phyloP scores from a whole-genome alignment of 2,797 vertebrate species.

The Sebastes kiyomatsui region DNA sequence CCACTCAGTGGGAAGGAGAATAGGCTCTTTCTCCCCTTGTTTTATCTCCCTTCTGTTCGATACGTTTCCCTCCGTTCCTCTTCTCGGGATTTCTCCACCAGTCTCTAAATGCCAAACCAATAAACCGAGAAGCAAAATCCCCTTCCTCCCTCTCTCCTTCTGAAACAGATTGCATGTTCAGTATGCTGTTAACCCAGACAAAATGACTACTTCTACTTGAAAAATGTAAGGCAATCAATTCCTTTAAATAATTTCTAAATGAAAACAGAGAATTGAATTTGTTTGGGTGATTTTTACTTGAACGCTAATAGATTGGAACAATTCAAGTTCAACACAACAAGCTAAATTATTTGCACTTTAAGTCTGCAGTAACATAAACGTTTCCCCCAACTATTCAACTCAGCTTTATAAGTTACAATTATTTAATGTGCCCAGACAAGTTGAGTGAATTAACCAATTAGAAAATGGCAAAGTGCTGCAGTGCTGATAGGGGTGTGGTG shows the following conservation, averaged over 20 bases:
- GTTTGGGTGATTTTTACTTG: not conserved
- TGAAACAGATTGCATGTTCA: constrained; percentile 67
- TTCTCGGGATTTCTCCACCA: constrained; percentile 64
- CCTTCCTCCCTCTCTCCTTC: constrained; percentile 37
- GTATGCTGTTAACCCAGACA: not conserved
- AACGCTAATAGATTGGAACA: not conserved
- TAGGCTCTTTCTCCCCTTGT: constrained; percentile 30
- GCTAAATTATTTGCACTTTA: not conserved
- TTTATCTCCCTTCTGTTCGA: constrained; percentile 70
- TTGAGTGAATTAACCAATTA: not conserved
- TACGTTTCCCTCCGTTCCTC: constrained; percentile 58
- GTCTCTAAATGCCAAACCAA: constrained; percentile 80
- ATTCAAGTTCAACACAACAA: not conserved
- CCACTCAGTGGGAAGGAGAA: constrained; percentile 64
- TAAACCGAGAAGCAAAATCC: constrained; percentile 76
- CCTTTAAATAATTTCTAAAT: not conserved
- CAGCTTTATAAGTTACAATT: not conserved
- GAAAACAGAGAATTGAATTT: not conserved
- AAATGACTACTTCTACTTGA: not conserved
- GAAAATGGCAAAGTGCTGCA: not conserved
- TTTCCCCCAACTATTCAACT: not conserved
- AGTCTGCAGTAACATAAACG: not conserved
- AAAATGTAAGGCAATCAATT: not conserved
- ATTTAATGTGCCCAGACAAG: not conserved
- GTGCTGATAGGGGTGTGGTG: not conserved